Base-by-base conservation (phyloP, 1,140 invertebrate genomes). In the Brachionus calyciflorus region DNA sequence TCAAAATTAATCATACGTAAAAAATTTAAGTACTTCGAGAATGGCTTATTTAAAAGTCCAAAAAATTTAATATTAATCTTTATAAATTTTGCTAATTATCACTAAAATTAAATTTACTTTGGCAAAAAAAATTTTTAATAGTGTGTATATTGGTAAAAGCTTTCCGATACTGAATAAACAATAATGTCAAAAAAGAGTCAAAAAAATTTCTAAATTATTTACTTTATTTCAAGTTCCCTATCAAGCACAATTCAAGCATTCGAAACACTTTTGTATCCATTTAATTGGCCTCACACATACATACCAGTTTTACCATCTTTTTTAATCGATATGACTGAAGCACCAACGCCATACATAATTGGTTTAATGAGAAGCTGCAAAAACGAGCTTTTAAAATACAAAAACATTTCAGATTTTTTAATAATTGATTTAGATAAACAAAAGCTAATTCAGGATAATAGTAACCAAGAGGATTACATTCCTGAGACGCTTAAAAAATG, bases 201-300 rank as follows among this genome's bases (percentile, higher is more conserved):
- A n/a, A 33, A 28, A 28, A 70, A 44, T 2, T 30, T 40, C 17
- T 9, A 26, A 40, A 1, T 68, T 68, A 19, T 44, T 37, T 19
- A 40, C 10, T 14, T 68, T 46, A 37, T 14, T 9, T 70, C 48
- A n/a, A 73, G 76, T 26, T 49, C 40, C 14, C 44, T 92, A 28
- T 91, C 90, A 0, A 87, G 88, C 1, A 91, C 90, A 80, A 87
- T 92, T 63, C 89, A 91, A 83, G 91, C 90, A 0, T 81, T 92
- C 3, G 88, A 89, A 78, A 88, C 88, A 40, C 86, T 91, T n/a
- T 83, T 93, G 19, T 91, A 91, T 84, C 91, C 91, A 21, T 91
- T 92, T 81, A 86, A 87, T 17, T 92, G 91, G 91, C 90, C 90
- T 65, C 90, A 92, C 80, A 90, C 90, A 0, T 88, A 91, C 41